Evolutionary conservation across 2,113 vertebrate species (phyloP), one percentile per base, ranked within the genome.

Genomic region (Channa maculata): DNA sequence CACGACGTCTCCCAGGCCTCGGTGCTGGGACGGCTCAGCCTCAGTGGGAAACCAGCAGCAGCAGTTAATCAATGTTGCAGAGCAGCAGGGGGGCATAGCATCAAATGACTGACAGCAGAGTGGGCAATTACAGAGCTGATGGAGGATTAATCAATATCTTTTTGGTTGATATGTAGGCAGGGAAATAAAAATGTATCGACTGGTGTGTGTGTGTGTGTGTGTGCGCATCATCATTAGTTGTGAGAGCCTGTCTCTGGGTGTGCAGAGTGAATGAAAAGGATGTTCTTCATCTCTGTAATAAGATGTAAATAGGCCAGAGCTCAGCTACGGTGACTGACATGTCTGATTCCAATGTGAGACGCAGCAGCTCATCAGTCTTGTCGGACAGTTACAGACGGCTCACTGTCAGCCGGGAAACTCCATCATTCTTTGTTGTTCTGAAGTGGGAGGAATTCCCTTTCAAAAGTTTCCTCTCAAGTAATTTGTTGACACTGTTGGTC

Each of bases 381-480:
- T 41, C 8, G 13, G 79, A 79, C 74, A 55, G 65, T 24, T 70
- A 54, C 86, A 86, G 86, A 81, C 80, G 76, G 60, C 5, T 70
- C 62, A 39, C 59, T 48, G 70, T 62, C 61, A 67, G 24, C 33
- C 54, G 37, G 44, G 62, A 78, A 71, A 71, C 73, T 83, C 24
- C 24, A 24, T 24, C 24, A 24, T 24, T 24, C 24, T 24, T 24
- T 24, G 24, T 24, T 24, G 24, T 24, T 24, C 24, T 24, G 24
- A 24, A 24, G 24, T 24, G 24, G 24, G 24, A 24, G 24, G 24
- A 24, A 24, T 24, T 24, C 24, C 24, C 24, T 24, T 24, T 24
- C 24, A 24, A 24, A 24, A 24, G 24, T 24, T 24, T 24, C 24
- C 39, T 41, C 39, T 7, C 6, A 7, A 7, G 6, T 41, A 41